Evolutionary conservation across 2,113 vertebrate species (phyloP).

Genomic region (Cinclus mexicanus): DNA sequence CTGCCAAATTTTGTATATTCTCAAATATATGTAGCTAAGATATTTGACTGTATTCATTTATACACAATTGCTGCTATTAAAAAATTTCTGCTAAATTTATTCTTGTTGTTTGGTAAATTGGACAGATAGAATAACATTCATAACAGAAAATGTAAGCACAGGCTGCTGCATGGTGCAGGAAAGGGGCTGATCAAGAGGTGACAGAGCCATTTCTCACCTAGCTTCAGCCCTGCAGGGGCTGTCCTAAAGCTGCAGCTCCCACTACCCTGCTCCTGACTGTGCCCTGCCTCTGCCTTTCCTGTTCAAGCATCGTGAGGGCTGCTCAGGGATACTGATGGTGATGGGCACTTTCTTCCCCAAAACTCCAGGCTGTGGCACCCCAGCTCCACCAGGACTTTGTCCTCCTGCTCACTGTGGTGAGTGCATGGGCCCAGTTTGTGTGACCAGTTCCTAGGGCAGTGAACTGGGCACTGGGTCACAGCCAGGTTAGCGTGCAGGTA

Average conservation of each 20-base stretch:
- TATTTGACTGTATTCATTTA: too few relatives aligned
- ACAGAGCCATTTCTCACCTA: not conserved
- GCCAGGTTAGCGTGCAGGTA: not conserved
- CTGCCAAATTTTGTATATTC: too few relatives aligned
- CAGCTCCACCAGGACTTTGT: not conserved
- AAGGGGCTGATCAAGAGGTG: not conserved
- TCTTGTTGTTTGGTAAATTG: too few relatives aligned
- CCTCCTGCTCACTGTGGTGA: not conserved
- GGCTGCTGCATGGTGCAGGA: not conserved
- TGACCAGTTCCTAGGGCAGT: not conserved
- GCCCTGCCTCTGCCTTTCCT: not conserved
- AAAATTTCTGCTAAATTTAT: too few relatives aligned
- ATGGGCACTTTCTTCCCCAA: not conserved
- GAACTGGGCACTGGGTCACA: not conserved
- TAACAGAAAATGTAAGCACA: not conserved
- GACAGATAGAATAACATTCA: too few relatives aligned
- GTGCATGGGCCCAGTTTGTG: not conserved
- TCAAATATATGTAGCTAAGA: too few relatives aligned
- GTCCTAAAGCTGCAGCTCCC: not conserved
- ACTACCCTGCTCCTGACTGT: not conserved
- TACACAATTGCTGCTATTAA: too few relatives aligned
- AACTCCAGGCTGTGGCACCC: not conserved
- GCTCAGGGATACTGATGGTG: not conserved
- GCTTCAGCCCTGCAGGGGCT: not conserved
- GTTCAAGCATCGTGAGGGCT: fast-evolving